Base-by-base conservation (phyloP, 2,797 vertebrate genomes). In the Catharus ustulatus region DNA sequence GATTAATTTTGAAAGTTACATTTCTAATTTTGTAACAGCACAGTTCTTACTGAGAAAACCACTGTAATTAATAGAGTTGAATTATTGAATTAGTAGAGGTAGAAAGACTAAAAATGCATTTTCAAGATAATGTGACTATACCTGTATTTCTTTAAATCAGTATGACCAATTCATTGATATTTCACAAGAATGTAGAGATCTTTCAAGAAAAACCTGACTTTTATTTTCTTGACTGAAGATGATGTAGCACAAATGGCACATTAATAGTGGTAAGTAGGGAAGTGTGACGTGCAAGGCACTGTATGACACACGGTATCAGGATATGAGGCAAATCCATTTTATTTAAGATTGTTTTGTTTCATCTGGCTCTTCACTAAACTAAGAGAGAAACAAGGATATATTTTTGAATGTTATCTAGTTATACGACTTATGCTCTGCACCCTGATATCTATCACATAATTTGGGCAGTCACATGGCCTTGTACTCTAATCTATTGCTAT, bases 161-260 rank as follows among this genome's bases (percentile, higher is more conserved):
- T 42, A 34, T 38, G 15, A 52, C 48, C 17, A 36, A 15, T 5
- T 63, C 62, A 38, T 19, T 46, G 66, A 15, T 86, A 40, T 94
- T 86, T 91, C 59, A 38, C 29, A 81, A 66, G 29, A 78, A 43
- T 20, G 4, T 58, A 42, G 52, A 84, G 15, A 19, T 69, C n/a
- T 90, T 91, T 30, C 6, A 69, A 52, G 66, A 24, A 82, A 90
- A 94, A 78, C 0, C 13, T 88, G 82, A 57, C 12, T 40, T 92
- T 94, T 91, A 23, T 52, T 73, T 22, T 57, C 51, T 81, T 86
- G 36, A n/a, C 21, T 69, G 73, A 84, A 34, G 52, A 67, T 84
- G 67, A 54, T 81, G 42, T 52, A 69, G 66, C 15, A 67, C 29
- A 92, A 92, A 68, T 46, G 46, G n/a, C 40, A 57, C 6, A 2